Evolutionary conservation across 1,140 invertebrate genomes (phyloP), one percentile per base, ranked within the genome.

Genomic region (Chironomus tepperi): DNA sequence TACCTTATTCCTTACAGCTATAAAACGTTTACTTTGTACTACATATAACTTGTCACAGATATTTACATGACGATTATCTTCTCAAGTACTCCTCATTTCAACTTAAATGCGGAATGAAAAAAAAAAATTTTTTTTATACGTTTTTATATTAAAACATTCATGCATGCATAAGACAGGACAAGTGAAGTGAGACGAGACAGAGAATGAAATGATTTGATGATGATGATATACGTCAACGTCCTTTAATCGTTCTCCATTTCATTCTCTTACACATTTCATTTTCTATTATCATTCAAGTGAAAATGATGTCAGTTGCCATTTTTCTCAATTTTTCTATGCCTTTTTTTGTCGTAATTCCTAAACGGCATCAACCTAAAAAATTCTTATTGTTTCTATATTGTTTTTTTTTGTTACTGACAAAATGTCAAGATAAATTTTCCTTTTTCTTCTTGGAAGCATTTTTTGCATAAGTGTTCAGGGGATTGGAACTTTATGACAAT

Each of bases 221-320:
- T 57, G 12, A 57, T 57, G 47, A 57, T 57, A 12, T 57, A 57
- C 47, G 47, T 57, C 47, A 57, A 57, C 47, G 47, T 57, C 47
- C 47, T 57, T 57, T 57, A 57, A 57, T 57, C 47, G 47, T 57
- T 57, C 47, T 57, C 1, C 12, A 15, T 12, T n/a, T 57, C 47
- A 15, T 57, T 57, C 47, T 12, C 7, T 34, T 34, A n/a, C n/a
- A n/a, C 24, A 34, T 34, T 34, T 34, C 24, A 1, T 34, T 57
- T 57, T n/a, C n/a, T 57, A 57, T 57, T 57, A 57, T 57, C 47
- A 57, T 57, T 57, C 47, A n/a, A 12, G 47, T 57, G 47, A 57
- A 57, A 57, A 57, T 57, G 47, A 57, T 57, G 47, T 57, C 47
- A 57, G 47, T 57, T n/a, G 47, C 12, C 24, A 34, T 57, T 57